Evolutionary conservation across 2,113 vertebrate genomes (phyloP).

Genomic region (Actenoides lindsayi): DNA sequence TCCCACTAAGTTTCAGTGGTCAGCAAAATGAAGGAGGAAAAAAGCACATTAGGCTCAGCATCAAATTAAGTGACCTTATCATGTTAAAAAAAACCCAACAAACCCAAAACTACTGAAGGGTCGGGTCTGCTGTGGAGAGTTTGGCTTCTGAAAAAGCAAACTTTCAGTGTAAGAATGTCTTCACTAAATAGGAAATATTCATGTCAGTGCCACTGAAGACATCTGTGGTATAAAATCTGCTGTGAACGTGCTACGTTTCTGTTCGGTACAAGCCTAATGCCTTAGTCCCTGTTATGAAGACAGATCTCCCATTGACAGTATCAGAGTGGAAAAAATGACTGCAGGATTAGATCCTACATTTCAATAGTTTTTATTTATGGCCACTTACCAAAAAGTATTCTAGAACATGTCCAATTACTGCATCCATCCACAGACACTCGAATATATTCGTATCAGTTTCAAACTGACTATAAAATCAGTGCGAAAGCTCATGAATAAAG

Average conservation of each 20-base stretch:
- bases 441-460: background rate
- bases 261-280: background rate
- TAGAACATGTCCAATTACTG: background rate
- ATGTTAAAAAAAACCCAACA: background rate
- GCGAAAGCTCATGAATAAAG: background rate
- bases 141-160: background rate
- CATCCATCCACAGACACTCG: background rate
- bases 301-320: background rate
- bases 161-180: background rate
- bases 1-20: background rate
- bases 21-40: background rate
- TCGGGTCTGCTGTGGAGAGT: background rate
- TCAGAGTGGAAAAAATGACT: background rate
- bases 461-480: background rate
- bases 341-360: background rate
- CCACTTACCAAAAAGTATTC: slow-evolving; percentile 3
- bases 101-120: background rate
- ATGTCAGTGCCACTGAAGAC: background rate
- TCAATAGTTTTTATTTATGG: background rate
- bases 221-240: slow-evolving; percentile 14
- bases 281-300: background rate
- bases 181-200: background rate
- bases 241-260: background rate
- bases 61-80: background rate
- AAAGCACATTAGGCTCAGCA: background rate